Evolutionary conservation across 2,113 vertebrate genomes (phyloP).

Genomic region (Oxygymnocypris stewartii): DNA sequence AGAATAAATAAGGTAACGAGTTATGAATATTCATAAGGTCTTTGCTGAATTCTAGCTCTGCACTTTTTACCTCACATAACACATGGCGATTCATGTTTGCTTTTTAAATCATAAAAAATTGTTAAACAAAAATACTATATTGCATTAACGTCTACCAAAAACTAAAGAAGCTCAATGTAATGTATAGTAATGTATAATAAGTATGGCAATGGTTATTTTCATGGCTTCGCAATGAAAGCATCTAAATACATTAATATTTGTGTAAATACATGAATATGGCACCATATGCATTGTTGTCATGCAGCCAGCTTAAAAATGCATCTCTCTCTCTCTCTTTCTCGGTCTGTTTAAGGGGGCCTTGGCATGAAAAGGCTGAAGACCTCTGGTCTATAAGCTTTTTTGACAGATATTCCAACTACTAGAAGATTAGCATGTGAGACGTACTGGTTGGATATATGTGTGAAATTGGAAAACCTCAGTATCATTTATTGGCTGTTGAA

Average conservation of each 20-base stretch:
- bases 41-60: conserved; percentile 7
- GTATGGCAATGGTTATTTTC: neutral
- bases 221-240: neutral
- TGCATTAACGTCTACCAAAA: neutral
- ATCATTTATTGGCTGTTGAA: conserved; percentile 11
- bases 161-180: neutral
- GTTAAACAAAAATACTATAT: neutral
- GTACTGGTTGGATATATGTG: neutral
- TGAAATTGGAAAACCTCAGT: neutral
- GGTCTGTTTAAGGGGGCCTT: neutral
- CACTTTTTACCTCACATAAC: neutral
- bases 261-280: neutral
- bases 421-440: neutral
- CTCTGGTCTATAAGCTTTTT: neutral
- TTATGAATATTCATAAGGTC: conserved; percentile 17
- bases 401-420: neutral
- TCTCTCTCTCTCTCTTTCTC: neutral
- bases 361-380: neutral
- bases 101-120: neutral
- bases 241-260: neutral
- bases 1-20: neutral
- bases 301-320: neutral
- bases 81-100: neutral
- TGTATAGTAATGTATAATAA: neutral
- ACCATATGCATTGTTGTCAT: neutral